Evolutionary conservation across 2,888 invertebrate genomes (phyloP), one percentile per base, ranked within the genome.

Genomic region (Thecophora atra): DNA sequence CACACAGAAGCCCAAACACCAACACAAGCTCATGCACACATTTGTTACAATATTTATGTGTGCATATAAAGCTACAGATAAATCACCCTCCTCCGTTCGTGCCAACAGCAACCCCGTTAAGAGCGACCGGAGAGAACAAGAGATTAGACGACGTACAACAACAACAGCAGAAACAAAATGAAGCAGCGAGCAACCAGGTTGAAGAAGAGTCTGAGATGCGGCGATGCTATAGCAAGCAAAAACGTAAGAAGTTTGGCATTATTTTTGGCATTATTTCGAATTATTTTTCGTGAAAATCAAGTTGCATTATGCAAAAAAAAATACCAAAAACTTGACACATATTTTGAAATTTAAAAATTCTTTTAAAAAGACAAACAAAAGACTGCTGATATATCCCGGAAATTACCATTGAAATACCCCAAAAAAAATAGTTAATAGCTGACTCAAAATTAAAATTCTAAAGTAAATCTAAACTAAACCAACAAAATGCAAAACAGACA

Each of bases 1-100:
- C n/a, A 58, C n/a, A n/a, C 56, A 56, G 26, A 72, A 28, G 21
- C 69, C 17, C 51, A 72, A 44, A 62, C 72, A 24, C 0, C 21
- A 44, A 47, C 64, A 51, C 44, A 52, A 30, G 42, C 30, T 37
- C 37, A 62, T 42, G 42, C 26, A 13, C 26, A 62, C 37, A 62
- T n/a, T n/a, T n/a, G n/a, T n/a, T n/a, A n/a, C n/a, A n/a, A n/a
- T n/a, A n/a, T n/a, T n/a, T n/a, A n/a, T n/a, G n/a, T n/a, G n/a
- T n/a, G n/a, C 62, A 62, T 7, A 79, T 11, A 47, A 17, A 47
- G 47, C 47, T 79, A 76, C 80, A 78, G 81, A 79, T 80, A 79
- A 78, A 24, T 24, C 42, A 77, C 74, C 76, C 72, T 72, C 77
- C 71, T 72, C 44, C n/a, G 44, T 44, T n/a, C n/a, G n/a, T 30